Conservation (phyloP, 2,888 invertebrate genomes). For the Oxyscelio sp. region DNA sequence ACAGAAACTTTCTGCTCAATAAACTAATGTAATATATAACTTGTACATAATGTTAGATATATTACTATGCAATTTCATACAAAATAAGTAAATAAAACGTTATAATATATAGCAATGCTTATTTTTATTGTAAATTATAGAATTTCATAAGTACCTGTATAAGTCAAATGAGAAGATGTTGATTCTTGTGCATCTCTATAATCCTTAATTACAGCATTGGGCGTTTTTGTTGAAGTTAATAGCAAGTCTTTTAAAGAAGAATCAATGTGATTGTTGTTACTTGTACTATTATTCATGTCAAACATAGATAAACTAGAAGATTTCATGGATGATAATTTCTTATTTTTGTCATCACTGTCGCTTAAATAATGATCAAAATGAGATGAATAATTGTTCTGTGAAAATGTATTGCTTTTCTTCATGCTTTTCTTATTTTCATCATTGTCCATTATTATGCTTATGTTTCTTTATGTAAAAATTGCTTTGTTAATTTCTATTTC, state of each 20-base stretch:
- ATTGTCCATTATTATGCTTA: conserved; percentile 54
- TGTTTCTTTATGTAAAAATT: not conserved
- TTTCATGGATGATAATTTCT: conserved; percentile 35
- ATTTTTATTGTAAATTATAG: too few relatives aligned
- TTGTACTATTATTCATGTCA: conserved; percentile 74
- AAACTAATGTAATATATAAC: too few relatives aligned
- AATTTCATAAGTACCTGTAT: conserved; percentile 50
- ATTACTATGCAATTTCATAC: too few relatives aligned
- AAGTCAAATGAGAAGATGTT: conserved; percentile 35
- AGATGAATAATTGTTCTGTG: conserved; percentile 49
- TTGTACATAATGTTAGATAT: too few relatives aligned
- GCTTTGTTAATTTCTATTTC: not conserved
- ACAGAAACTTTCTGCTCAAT: too few relatives aligned
- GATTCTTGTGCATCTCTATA: conserved; percentile 16
- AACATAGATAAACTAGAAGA: conserved; percentile 50
- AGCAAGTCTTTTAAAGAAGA: conserved; percentile 71
- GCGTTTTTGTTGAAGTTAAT: conserved; percentile 24
- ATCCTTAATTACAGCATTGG: conserved; percentile 33
- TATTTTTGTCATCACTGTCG: conserved; percentile 22
- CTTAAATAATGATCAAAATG: conserved; percentile 21
- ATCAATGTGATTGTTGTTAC: conserved; percentile 78
- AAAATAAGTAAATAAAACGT: too few relatives aligned
- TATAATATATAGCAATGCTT: too few relatives aligned
- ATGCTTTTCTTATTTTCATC: conserved; percentile 44
- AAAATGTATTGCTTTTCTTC: conserved; percentile 64